Base-by-base conservation (phyloP, 2,888 invertebrate species). In the Orthosia gracilis region DNA sequence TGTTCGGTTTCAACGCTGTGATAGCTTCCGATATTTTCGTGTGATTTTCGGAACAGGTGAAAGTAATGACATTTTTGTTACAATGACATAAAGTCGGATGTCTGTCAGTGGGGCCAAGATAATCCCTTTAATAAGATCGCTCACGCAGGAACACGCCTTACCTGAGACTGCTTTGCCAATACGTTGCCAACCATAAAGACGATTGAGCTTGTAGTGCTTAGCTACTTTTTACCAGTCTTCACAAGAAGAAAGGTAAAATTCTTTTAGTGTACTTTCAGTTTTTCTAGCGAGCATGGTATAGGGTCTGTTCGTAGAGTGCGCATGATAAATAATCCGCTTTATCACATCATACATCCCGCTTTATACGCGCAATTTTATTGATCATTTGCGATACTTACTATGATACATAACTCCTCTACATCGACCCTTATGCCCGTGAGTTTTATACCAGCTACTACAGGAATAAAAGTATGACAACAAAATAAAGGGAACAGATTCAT, bases 401-500 rank as follows among this genome's bases (percentile, higher is more conserved):
- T 63, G 64, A 45, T 47, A 59, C 18, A n/a, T 45, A 15, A n/a
- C 21, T 47, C 4, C 15, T 45, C 18, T 64, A 13, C 21, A 47
- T 13, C 1, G 5, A 52, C 18, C 63, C 18, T 68, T 50, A 76
- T 1, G 18, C n/a, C 65, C 49, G 40, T 13, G 31, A 58, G 72
- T 17, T 3, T 47, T 12, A 31, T 40, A 3, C 31, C 49, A 59
- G 3, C 47, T 47, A 23, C 57, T 57, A 11, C n/a, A 15, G 58
- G 50, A 71, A 58, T 55, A 78, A 62, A 58, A 68, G 54, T 55
- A 76, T 61, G 50, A 68, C 76, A 49, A 65, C 18, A 15, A 21
- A 65, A 65, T 21, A 31, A 11, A 18, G 2, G 0, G 4, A 18
- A 68, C 21, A 54, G 4, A 31, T 11, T 13, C 13, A 9, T 1